Evolutionary conservation across 2,113 vertebrate species (phyloP).

Genomic region (Balaeniceps rex): DNA sequence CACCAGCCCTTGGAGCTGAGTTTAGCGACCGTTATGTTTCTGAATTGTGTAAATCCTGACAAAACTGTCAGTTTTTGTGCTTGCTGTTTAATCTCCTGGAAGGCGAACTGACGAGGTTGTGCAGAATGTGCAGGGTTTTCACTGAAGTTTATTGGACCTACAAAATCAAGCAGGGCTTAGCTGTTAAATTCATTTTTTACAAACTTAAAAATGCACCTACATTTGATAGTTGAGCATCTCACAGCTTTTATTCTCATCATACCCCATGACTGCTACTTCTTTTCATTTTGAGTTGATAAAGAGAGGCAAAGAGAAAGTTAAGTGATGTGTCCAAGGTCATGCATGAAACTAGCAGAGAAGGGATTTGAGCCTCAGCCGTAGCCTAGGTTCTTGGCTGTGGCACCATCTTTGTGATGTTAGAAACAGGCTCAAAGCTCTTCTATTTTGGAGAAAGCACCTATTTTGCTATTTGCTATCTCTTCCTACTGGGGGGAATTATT

Average conservation of each 20-base stretch:
- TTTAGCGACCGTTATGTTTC: rapidly evolving
- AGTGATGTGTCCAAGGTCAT: neutral
- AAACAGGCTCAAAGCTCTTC: neutral
- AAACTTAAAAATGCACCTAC: neutral
- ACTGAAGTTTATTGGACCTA: neutral
- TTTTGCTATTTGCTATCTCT: conserved; percentile 4
- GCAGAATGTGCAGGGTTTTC: neutral
- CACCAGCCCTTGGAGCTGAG: neutral
- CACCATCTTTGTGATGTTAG: neutral
- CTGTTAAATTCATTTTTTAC: neutral
- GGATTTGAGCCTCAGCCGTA: neutral
- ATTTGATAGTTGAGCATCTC: neutral
- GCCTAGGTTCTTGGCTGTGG: neutral
- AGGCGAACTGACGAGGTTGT: neutral
- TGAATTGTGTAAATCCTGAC: neutral
- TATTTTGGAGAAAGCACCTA: neutral
- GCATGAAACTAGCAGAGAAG: neutral
- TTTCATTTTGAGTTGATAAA: neutral
- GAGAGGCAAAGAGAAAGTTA: neutral
- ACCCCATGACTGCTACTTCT: neutral
- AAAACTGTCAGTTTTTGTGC: neutral
- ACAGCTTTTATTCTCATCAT: neutral
- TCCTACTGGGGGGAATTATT: neutral
- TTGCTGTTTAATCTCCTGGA: neutral
- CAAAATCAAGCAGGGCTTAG: neutral